A percentile compares a stretch with the other conserved stretches of the same genome.
Evolutionary conservation across 2,888 invertebrate species (phyloP).

Genomic region (Troides aeacus): DNA sequence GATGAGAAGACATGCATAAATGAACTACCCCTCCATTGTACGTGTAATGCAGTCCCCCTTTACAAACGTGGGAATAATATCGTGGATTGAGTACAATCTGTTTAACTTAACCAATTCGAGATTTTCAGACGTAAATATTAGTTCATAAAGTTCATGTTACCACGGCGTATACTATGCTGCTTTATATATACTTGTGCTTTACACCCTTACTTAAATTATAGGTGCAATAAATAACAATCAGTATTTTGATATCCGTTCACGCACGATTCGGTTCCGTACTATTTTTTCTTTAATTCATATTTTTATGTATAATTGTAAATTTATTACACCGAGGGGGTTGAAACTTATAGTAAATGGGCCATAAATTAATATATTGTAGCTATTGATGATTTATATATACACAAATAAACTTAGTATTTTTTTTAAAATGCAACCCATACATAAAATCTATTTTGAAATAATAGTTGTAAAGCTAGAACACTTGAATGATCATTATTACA

Average conservation of each 20-base stretch:
- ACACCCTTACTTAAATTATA: slow-evolving; percentile 23
- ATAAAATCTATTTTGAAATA: no score
- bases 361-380: background rate
- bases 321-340: background rate
- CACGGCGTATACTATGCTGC: slow-evolving; percentile 3
- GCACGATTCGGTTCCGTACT: slow-evolving; percentile 37
- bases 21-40: slow-evolving; percentile 55
- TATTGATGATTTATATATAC: background rate
- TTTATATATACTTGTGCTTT: slow-evolving; percentile 11
- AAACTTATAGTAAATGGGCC: no score
- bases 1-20: slow-evolving; percentile 54
- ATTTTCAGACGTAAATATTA: slow-evolving; percentile 1
- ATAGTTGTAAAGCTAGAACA: no score
- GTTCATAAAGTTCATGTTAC: background rate
- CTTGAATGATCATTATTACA: no score
- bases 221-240: slow-evolving; percentile 73
- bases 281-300: background rate
- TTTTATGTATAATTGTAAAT: background rate
- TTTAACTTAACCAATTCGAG: background rate
- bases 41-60: slow-evolving; percentile 58
- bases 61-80: slow-evolving; percentile 68
- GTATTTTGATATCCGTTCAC: slow-evolving; percentile 64
- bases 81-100: background rate
- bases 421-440: no score
- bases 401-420: no score